These are phyloP conservation scores for Nipponacmea schrenckii DNA, from an alignment of 2,888 invertebrate species.

Conservation along the genomic window DNA sequence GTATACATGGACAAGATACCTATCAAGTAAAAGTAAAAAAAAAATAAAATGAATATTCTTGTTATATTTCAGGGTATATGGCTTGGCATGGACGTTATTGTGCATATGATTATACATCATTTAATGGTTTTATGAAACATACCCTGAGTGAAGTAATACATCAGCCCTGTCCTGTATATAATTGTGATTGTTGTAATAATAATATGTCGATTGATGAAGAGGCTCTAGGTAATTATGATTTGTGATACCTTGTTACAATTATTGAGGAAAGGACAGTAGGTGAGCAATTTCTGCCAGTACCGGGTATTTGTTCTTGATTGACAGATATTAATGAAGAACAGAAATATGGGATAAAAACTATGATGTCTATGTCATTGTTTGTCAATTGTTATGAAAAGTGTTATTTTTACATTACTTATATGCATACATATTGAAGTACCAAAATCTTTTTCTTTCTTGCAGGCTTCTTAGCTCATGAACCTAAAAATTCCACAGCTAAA, in stretches of 20 bases:
- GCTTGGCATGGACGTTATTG: slow-evolving; percentile 67
- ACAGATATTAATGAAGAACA: no score
- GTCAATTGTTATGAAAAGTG: no score
- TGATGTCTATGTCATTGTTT: no score
- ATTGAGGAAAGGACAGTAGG: no score
- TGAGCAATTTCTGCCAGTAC: no score
- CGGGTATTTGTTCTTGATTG: no score
- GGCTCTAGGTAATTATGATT: slow-evolving; percentile 35
- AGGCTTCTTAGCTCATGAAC: not conserved
- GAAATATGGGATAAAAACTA: no score
- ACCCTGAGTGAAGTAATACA: slow-evolving; percentile 56
- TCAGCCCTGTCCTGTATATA: slow-evolving; percentile 49
- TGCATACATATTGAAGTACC: no score
- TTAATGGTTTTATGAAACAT: slow-evolving; percentile 61
- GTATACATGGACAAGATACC: no score
- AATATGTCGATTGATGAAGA: slow-evolving; percentile 52
- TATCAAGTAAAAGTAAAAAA: no score
- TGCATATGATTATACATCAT: slow-evolving; percentile 61
- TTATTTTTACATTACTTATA: no score
- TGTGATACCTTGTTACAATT: not conserved
- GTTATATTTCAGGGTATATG: slow-evolving; percentile 56
- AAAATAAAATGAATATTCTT: no score
- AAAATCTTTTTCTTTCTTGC: not conserved
- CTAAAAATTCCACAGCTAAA: not conserved
- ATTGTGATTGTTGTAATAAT: slow-evolving; percentile 52